Evolutionary conservation across 2,113 vertebrate species (phyloP).

Genomic region (Tauraco erythrolophus): DNA sequence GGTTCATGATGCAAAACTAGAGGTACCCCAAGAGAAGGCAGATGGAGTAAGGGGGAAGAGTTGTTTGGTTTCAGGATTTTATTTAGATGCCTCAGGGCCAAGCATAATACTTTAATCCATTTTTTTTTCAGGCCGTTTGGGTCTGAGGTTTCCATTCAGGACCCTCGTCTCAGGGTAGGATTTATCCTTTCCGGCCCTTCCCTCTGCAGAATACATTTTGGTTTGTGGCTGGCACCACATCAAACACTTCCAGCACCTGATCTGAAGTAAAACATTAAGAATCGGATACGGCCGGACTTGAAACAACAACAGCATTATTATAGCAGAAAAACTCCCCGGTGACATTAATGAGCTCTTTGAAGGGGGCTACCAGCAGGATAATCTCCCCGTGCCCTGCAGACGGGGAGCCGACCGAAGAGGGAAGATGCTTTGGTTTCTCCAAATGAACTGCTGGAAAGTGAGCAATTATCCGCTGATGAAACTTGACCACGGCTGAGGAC

Average conservation of each 20-base stretch:
- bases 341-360: neutral
- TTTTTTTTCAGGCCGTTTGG: neutral
- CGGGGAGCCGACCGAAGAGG: accelerated
- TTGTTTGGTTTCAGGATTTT: neutral
- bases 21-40: neutral
- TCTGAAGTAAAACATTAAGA: constrained; percentile 17
- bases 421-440: neutral
- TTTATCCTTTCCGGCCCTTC: neutral
- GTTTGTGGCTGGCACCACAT: constrained; percentile 18
- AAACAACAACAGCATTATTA: neutral
- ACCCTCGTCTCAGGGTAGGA: neutral
- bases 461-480: accelerated
- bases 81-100: neutral
- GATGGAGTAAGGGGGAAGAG: neutral
- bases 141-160: neutral
- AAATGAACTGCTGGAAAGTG: neutral
- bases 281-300: neutral
- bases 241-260: constrained; percentile 16
- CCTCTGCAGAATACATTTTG: neutral
- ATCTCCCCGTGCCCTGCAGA: neutral
- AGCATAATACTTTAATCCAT: neutral
- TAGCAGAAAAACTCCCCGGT: neutral
- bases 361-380: neutral
- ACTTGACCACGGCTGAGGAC: accelerated
- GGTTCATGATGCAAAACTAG: neutral